Conservation (phyloP, 1,140 invertebrate species). For the Amyelois transitella region DNA sequence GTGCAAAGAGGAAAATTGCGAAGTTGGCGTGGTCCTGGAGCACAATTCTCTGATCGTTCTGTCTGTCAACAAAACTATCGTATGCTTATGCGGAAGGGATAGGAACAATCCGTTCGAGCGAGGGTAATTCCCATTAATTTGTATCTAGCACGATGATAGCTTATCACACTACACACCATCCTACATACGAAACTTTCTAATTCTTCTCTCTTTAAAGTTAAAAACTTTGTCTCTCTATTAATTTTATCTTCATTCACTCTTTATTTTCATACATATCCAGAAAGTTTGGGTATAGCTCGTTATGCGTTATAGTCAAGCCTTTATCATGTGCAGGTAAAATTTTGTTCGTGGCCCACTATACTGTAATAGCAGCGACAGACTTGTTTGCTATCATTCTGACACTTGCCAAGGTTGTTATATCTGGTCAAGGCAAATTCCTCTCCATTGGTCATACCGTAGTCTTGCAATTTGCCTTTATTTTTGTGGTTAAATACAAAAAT, state of each 20-base stretch:
- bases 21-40: conserved; percentile 70
- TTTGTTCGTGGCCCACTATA: background rate
- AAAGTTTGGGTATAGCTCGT: background rate
- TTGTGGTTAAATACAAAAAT: conserved; percentile 10
- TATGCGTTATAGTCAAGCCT: background rate
- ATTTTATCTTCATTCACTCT: no score
- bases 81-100: conserved; percentile 68
- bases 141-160: conserved; percentile 26
- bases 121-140: conserved; percentile 55
- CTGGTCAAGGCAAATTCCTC: conserved; percentile 59
- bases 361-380: conserved; percentile 23
- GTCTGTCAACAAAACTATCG: conserved; percentile 69
- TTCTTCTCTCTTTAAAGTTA: no score
- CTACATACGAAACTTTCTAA: no score
- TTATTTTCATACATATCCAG: no score
- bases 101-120: conserved; percentile 66
- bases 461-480: conserved; percentile 12
- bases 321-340: background rate
- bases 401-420: conserved; percentile 48
- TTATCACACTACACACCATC: conserved; percentile 12
- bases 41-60: conserved; percentile 71
- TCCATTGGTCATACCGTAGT: conserved; percentile 36
- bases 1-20: conserved; percentile 74
- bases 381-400: conserved; percentile 44
- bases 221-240: no score